A percentile compares a stretch with the other conserved stretches of the same genome.
Evolutionary conservation across 2,888 invertebrate species (phyloP).

Genomic region (Empis livida): DNA sequence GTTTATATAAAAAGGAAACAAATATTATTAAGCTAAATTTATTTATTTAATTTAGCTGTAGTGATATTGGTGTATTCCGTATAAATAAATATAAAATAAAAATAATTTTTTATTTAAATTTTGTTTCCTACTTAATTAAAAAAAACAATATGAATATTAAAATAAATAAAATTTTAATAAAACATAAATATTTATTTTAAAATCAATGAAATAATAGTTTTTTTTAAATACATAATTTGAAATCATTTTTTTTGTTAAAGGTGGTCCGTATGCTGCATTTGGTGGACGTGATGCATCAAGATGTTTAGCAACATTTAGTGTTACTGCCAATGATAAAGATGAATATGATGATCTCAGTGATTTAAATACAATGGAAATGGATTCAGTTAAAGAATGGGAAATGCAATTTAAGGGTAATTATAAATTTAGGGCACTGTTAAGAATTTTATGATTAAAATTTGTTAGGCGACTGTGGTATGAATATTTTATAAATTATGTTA

Average conservation of each 20-base stretch:
- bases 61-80: too few species aligned
- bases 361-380: slow-evolving; percentile 85
- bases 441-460: slow-evolving; percentile 1
- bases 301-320: slow-evolving; percentile 86
- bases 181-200: neutral
- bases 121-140: too few species aligned
- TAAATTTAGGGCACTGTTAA: neutral
- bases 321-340: slow-evolving; percentile 62
- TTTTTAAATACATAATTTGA: neutral
- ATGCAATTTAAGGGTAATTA: slow-evolving; percentile 84
- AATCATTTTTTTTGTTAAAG: slow-evolving; percentile 37
- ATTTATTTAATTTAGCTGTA: too few species aligned
- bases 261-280: slow-evolving; percentile 87
- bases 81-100: too few species aligned
- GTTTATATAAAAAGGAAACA: too few species aligned
- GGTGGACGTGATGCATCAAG: slow-evolving; percentile 92
- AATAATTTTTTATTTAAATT: too few species aligned
- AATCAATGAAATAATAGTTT: neutral
- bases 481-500: too few species aligned
- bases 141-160: too few species aligned
- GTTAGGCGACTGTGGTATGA: too few species aligned
- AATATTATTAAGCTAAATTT: too few species aligned
- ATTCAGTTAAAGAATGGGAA: slow-evolving; percentile 92
- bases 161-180: too few species aligned
- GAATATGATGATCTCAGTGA: slow-evolving; percentile 95